Evolutionary conservation across 2,888 invertebrate species (phyloP).

Genomic region (Hyppa rectilinea): DNA sequence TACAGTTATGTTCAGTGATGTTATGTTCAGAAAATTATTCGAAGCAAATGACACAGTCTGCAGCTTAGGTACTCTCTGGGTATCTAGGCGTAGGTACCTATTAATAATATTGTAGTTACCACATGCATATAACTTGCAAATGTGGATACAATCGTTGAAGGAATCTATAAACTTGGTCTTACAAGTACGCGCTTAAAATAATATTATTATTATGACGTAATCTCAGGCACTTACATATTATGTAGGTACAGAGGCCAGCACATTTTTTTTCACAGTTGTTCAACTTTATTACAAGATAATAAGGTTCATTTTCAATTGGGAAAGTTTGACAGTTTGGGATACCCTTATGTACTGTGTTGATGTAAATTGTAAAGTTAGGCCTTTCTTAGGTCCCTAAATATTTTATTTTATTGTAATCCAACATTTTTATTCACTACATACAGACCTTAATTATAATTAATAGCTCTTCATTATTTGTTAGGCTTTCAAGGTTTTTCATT

Average conservation of each 20-base stretch:
- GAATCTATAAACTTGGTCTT: neutral
- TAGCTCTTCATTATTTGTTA: neutral
- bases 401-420: neutral
- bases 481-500: neutral
- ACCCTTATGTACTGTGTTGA: no score
- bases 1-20: no score
- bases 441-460: neutral
- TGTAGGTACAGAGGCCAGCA: neutral
- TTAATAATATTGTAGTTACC: neutral
- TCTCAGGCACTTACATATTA: neutral
- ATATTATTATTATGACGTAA: neutral
- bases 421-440: neutral
- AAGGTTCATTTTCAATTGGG: no score
- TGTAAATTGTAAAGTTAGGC: neutral
- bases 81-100: neutral
- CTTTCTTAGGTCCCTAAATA: neutral
- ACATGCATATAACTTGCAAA: conserved; percentile 9
- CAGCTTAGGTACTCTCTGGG: neutral
- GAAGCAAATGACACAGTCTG: neutral
- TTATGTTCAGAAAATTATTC: neutral
- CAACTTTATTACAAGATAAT: no score
- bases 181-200: conserved; percentile 6
- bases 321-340: no score
- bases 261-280: no score
- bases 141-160: neutral